Evolutionary conservation across 2,888 invertebrate genomes (phyloP), one percentile per base, ranked within the genome.

Genomic region (Ophraella communa): DNA sequence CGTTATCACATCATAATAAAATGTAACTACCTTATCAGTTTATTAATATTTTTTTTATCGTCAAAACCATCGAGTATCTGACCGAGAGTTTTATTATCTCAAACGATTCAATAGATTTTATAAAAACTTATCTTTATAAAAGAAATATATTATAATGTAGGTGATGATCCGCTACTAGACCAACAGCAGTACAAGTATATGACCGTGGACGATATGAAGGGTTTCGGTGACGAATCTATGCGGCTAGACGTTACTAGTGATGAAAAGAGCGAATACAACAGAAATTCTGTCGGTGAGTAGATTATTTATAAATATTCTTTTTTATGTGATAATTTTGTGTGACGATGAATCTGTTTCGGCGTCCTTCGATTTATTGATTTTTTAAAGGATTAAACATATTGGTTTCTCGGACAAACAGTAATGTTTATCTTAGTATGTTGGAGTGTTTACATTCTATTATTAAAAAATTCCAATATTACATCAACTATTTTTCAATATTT

Each of bases 191-290:
- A 92, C 80, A 89, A 90, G 76, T 92, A 92, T 83, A 89, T 93
- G 89, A 92, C 91, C 63, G 89, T 89, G 62, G 92, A 93, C 80
- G 92, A 92, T 77, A 89, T 92, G 86, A 92, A 91, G 81, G 88
- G 88, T 35, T 84, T 91, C 73, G 89, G 89, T 62, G 92, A 93
- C 81, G 91, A 91, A 79, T 89, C 90, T 35, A 87, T 81, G 81
- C 75, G 80, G 64, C 75, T 83, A 74, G 83, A 83, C 70, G 83
- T 83, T 23, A 83, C 83, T 7, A 79, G 78, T 63, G 83, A 83
- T 66, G 83, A 83, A 63, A 82, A 81, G 68, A 78, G 80, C 63
- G 82, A 83, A 61, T 80, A 82, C 69, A 78, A 82, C 67, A 74
- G 83, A 65, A 78, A 80, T 74, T 83, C 83, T 39, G 77, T 81